Base-by-base conservation (phyloP, 2,888 invertebrate genomes). In the Hoplodrina ambigua region DNA sequence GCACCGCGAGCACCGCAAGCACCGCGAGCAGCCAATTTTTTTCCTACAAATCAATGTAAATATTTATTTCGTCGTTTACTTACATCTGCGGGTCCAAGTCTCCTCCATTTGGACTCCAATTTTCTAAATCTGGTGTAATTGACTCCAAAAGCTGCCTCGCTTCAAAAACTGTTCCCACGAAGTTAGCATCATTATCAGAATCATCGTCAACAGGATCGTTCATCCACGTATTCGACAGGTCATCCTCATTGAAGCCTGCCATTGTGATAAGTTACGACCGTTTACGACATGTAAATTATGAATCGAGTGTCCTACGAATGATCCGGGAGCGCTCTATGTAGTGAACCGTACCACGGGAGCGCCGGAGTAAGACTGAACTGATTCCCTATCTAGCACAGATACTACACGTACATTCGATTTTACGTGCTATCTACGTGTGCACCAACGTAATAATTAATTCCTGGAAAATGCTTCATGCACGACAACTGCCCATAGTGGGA, bases 301-400 rank as follows among this genome's bases (percentile, higher is more conserved):
- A n/a, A 6, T 53, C 10, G 5, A 20, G 0, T 11, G 25, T 54
- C 30, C n/a, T 58, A n/a, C 30, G 59, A 17, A 44, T 17, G 49
- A 13, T 52, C 11, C 20, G 20, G 33, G 46, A 67, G 20, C 41
- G 52, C 30, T 30, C 37, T 20, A 13, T 37, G 50, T 37, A 67
- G n/a, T 13, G 54, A 55, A 59, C 75, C 60, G 73, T 46, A n/a
- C 67, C 0, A 20, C 44, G 30, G 67, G 55, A 75, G 56, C 67
- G 75, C 1, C 37, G 46, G 30, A 17, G n/a, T 10, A 10, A 20
- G 19, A 73, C 73, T 75, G 49, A 19, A 37, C 1, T 1, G 30
- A 49, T 30, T 2, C n/a, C n/a, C 11, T 8, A 17, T 46, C 5
- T 11, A 46, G 46, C 0, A 46, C 46, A 5, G 17, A 0, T 30